phyloP scores from a whole-genome alignment of 2,888 invertebrate genomes.

The Erynnis tages region DNA sequence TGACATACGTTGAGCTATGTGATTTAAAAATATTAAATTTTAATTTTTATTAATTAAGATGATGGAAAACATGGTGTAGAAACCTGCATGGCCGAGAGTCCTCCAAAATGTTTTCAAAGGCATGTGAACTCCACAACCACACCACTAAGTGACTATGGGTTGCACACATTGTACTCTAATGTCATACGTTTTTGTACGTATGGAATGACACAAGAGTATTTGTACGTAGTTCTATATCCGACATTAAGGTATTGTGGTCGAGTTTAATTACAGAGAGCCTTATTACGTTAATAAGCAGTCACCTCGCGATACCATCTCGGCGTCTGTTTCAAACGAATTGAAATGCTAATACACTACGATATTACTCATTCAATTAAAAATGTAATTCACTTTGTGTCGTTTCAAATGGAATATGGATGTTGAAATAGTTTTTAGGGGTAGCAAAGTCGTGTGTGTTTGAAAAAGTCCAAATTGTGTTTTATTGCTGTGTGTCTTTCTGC shows the following conservation, averaged over 20 bases:
- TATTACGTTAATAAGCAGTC: slow-evolving; percentile 27
- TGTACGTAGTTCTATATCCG: slow-evolving; percentile 23
- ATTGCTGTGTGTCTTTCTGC: no score
- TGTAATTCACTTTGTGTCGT: slow-evolving; percentile 30
- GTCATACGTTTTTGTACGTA: no score
- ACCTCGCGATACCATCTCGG: slow-evolving; percentile 29
- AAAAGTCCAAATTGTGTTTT: slow-evolving; percentile 19
- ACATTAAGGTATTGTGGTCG: slow-evolving; percentile 24
- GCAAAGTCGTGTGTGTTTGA: neutral
- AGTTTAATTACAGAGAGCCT: slow-evolving; percentile 20
- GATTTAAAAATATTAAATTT: no score
- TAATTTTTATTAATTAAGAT: no score
- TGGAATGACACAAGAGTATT: no score
- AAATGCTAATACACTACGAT: slow-evolving; percentile 57
- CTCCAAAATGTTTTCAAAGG: no score
- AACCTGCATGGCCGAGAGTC: no score
- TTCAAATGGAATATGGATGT: slow-evolving; percentile 14
- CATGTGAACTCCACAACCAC: no score
- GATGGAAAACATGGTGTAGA: no score
- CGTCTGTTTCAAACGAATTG: slow-evolving; percentile 59
- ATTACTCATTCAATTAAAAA: slow-evolving; percentile 47
- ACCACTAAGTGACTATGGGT: no score
- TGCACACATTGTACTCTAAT: no score
- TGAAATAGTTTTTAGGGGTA: slow-evolving; percentile 2
- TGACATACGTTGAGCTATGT: no score